Evolutionary conservation across 2,888 invertebrate species (phyloP).

Genomic region (Drosophila recens): DNA sequence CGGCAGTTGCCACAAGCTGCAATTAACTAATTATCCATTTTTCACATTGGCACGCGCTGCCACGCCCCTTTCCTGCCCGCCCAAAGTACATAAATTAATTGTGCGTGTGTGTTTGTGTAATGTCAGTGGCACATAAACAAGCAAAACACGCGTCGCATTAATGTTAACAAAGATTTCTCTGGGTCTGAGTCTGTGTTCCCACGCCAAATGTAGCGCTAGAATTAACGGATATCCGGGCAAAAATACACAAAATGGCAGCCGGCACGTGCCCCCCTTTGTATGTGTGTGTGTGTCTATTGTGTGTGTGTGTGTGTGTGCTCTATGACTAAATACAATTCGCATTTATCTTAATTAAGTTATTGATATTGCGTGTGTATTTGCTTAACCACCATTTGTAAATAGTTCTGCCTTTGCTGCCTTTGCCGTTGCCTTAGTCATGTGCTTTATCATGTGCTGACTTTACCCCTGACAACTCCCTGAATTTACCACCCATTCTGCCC

Average conservation of each 20-base stretch:
- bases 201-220: constrained; percentile 46
- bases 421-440: constrained; percentile 36
- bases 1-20: constrained; percentile 49
- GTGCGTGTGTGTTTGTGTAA: constrained; percentile 22
- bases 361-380: constrained; percentile 73
- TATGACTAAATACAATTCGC: constrained; percentile 68
- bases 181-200: constrained; percentile 18
- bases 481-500: not conserved
- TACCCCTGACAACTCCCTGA: not conserved
- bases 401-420: constrained; percentile 6
- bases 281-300: constrained; percentile 4
- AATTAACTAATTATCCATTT: constrained; percentile 81
- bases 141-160: constrained; percentile 72
- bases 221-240: constrained; percentile 65
- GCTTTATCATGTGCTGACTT: constrained; percentile 37
- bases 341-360: constrained; percentile 83
- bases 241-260: constrained; percentile 34
- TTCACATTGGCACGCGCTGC: constrained; percentile 63
- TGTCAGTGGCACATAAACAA: constrained; percentile 61
- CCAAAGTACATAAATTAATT: constrained; percentile 62
- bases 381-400: constrained; percentile 31
- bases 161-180: constrained; percentile 65
- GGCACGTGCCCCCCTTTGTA: constrained; percentile 11
- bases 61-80: constrained; percentile 30
- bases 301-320: constrained; percentile 38